Evolutionary conservation across 1,140 invertebrate genomes (phyloP), one percentile per base, ranked within the genome.

Genomic region (Sminthurides bifidus): DNA sequence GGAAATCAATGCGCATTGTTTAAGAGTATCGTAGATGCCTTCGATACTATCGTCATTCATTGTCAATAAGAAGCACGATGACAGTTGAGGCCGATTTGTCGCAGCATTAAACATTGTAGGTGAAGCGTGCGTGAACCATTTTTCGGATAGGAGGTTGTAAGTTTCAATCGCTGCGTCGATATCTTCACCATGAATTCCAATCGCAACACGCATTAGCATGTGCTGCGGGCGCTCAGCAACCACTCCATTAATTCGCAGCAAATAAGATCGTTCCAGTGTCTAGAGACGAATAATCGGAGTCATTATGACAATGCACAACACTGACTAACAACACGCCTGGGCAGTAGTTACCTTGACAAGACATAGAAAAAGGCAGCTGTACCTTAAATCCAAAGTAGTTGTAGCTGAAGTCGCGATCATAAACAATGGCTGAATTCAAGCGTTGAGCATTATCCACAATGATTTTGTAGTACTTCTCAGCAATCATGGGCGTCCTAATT

Each of bases 301-400:
- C 48, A 21, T 14, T 38, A 17, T n/a, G 10, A 21, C 3, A 38
- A 38, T 17, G 19, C 35, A 10, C 12, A 43, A 27, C 21, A 24
- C 15, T 46, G 10, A 46, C 23, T 21, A 52, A 40, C 12, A 38
- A 2, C 33, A 43, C 6, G 33, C n/a, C 10, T n/a, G 10, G 43
- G 21, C n/a, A 48, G 41, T 27, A 24, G 15, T 43, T 8, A 41
- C 40, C 5, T 51, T 29, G n/a, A 45, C 53, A 24, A 56, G 38
- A 17, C 58, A 56, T 5, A 19, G 30, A 45, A 21, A 26, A 15
- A 19, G n/a, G 1, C 3, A n/a, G n/a, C 43, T 29, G 65, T 69
- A 79, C 78, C 77, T 97, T 98, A 66, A 98, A 98, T 33, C 94
- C 95, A 79, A 99, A 98, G 70, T 95, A 99, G 69, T 94, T 95